phyloP scores from a whole-genome alignment of 2,113 vertebrate genomes.

The Cryptomyrus ogoouensis region DNA sequence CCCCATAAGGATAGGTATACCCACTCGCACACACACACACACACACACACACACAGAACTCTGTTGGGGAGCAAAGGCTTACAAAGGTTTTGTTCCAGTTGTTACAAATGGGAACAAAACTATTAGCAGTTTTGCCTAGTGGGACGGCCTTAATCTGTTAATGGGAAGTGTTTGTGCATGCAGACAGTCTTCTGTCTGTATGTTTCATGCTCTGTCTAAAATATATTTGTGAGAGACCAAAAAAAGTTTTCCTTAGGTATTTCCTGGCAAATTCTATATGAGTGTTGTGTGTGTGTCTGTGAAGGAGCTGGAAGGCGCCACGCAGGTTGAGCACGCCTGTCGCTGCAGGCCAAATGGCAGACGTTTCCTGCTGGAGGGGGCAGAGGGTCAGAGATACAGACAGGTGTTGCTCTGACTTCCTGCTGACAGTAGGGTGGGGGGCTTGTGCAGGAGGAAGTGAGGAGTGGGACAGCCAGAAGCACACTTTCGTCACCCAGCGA shows the following conservation, averaged over 20 bases:
- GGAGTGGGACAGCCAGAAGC: not conserved
- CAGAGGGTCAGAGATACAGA: not conserved
- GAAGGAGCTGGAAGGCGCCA: not conserved
- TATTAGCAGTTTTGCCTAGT: not conserved
- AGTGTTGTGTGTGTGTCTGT: not conserved
- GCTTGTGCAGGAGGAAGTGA: not conserved
- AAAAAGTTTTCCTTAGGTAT: not conserved
- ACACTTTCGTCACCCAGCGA: not conserved
- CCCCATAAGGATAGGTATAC: too few relatives aligned
- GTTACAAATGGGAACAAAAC: not conserved
- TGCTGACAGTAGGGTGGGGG: constrained; percentile 2
- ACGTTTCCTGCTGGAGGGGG: not conserved
- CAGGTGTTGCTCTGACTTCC: constrained; percentile 7
- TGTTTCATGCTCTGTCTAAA: not conserved
- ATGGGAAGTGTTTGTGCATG: not conserved
- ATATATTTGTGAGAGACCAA: not conserved
- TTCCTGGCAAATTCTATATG: too few relatives aligned
- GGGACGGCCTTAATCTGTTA: not conserved
- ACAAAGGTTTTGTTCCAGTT: not conserved
- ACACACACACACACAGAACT: not conserved
- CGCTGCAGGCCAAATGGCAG: not conserved
- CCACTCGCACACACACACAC: too few relatives aligned
- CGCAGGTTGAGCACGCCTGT: not conserved
- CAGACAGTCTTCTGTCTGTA: not conserved
- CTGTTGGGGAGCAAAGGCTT: not conserved